Evolutionary conservation across 2,888 invertebrate genomes (phyloP), one percentile per base, ranked within the genome.

Genomic region (Synanthedon formicaeformis): DNA sequence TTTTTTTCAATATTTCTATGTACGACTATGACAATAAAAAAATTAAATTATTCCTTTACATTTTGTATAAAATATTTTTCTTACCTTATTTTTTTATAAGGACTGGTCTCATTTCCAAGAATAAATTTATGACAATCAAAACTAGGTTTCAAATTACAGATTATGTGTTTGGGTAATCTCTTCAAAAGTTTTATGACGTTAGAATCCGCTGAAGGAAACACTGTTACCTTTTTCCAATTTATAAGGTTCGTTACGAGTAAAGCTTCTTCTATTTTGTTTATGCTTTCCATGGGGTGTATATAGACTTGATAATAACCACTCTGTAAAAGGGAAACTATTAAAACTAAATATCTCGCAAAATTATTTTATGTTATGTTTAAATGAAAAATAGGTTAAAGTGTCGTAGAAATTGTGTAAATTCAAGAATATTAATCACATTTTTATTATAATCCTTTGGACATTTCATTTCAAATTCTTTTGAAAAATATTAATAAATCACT

Each of bases 191-290:
- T 60, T n/a, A 59, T 55, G 0, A 75, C 58, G n/a, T 74, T 59
- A 11, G 58, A 40, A 0, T 63, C 65, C 0, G 58, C 61, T 48
- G 61, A 78, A 0, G 77, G 68, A 0, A 75, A 51, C 10, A 59
- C 54, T 0, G 71, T 53, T 18, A 41, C 12, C 55, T 57, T 59
- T 2, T 52, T 60, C 77, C 78, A 80, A 53, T 79, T 65, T 51
- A 81, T 70, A 0, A 72, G 1, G 48, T 72, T 67, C 1, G 80
- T 80, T 11, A 51, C 61, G 5, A 48, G 62, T 6, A 82, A 59
- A 2, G 77, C 75, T 6, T 66, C 60, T 62, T 70, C 63, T 2
- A 81, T 60, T 16, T 18, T 49, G 12, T 23, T 49, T 16, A 49
- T 49, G 5, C 16, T 49, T 23, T 49, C 11, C 12, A 16, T 5